Base-by-base conservation (phyloP, 2,113 vertebrate species). In the Nesospiza acunhae region DNA sequence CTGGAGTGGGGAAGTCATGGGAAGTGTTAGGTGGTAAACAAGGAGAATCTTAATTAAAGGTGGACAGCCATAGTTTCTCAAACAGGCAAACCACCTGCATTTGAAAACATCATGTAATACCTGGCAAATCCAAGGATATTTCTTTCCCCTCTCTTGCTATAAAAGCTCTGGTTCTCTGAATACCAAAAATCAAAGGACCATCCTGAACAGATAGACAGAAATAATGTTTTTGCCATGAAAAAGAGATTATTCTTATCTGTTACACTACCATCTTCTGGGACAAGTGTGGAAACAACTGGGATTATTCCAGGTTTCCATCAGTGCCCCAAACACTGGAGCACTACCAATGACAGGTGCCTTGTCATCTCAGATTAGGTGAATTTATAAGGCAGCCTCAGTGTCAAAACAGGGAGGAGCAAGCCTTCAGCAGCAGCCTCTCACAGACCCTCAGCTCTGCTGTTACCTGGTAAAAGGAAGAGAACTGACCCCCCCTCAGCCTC, bases 361-460 rank as follows among this genome's bases (percentile, higher is more conserved):
- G 88, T 94, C 89, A 93, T 39, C 87, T 92, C 84, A 68, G 58
- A 89, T 95, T 78, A 94, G 83, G 77, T 81, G 89, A 78, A 92
- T 95, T 95, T 90, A 78, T 67, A 85, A 89, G 27, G 81, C 83
- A 90, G 47, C 41, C 68, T 79, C 11, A 0, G 76, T 55, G 74
- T 86, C 84, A 94, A 94, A 96, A 89, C n/a, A 87, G 82, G 92
- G 77, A 94, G 89, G 96, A 95, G 94, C 77, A 59, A 89, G 39
- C 20, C 44, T 75, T 60, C 17, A 44, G 73, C 75, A 88, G 62
- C 68, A 26, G 10, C 50, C 49, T 67, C 47, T 87, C 59, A 30
- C 53, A 86, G 44, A n/a, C 21, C 44, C 49, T 78, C 52, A 80
- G 69, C 67, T 74, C 60, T 59, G 41, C 66, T 82, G 21, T 56